Percentiles rank a stretch among this genome's conserved stretches.
Conservation (phyloP, 2,888 invertebrate genomes). For the Callinectes sapidus region DNA sequence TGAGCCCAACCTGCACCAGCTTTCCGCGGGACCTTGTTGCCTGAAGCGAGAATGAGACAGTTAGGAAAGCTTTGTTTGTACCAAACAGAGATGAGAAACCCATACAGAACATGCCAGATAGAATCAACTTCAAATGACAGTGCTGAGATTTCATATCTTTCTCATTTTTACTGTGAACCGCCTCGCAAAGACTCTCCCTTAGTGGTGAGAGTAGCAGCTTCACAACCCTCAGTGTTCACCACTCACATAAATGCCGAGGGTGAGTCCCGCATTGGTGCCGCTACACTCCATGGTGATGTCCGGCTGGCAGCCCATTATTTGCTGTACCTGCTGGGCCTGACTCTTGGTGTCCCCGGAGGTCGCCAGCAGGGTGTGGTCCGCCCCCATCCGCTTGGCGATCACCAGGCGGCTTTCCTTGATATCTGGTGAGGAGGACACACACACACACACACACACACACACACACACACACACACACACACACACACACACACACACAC, state of each 20-base stretch:
- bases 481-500: no score
- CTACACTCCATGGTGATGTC: conserved; percentile 89
- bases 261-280: conserved; percentile 87
- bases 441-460: not conserved
- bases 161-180: not conserved
- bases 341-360: conserved; percentile 80
- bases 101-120: not conserved
- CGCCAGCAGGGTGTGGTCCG: conserved; percentile 83
- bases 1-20: conserved; percentile 54
- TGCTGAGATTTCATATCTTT: not conserved
- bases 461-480: no score
- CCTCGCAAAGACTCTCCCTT: not conserved
- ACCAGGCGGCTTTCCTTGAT: conserved; percentile 76
- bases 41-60: not conserved
- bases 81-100: not conserved
- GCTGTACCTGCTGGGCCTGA: conserved; percentile 78
- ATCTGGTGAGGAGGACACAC: conserved; percentile 77
- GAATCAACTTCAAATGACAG: not conserved
- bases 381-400: conserved; percentile 79
- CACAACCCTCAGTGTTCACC: not conserved
- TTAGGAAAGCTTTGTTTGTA: not conserved
- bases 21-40: conserved; percentile 54
- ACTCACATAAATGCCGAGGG: conserved; percentile 85
- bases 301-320: conserved; percentile 82
- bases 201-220: not conserved